phyloP scores from a whole-genome alignment of 2,113 vertebrate genomes.

The Heterocephalus glaber region DNA sequence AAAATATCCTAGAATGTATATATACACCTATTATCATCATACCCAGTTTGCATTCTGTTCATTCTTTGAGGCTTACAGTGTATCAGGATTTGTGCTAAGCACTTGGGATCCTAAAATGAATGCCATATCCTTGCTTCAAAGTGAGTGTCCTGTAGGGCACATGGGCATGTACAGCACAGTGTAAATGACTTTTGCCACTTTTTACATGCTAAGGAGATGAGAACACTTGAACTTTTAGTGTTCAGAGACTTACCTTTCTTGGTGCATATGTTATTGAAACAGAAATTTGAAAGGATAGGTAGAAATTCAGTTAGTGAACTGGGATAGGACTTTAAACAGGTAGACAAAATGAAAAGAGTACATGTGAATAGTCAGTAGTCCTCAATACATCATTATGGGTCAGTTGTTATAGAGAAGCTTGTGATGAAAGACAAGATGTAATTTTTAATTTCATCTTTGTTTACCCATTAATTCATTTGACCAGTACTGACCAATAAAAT shows the following conservation, averaged over 20 bases:
- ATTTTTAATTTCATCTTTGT: conserved; percentile 41
- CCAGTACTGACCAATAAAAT: not conserved
- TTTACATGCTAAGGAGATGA: not conserved
- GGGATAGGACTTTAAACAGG: not conserved
- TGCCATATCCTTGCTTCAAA: not conserved
- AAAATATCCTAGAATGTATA: not conserved
- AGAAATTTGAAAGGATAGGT: not conserved
- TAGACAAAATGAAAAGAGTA: not conserved
- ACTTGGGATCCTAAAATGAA: not conserved
- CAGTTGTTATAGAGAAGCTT: not conserved
- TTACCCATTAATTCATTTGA: not conserved
- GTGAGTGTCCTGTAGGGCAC: not conserved
- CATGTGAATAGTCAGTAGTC: not conserved
- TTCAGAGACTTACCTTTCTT: not conserved
- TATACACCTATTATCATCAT: not conserved
- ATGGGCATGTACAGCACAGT: not conserved
- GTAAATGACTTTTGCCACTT: not conserved
- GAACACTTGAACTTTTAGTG: not conserved
- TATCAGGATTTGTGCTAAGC: not conserved
- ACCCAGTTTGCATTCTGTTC: not conserved
- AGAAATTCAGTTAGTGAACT: not conserved
- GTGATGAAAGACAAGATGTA: not conserved
- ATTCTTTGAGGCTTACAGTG: not conserved
- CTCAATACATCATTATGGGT: not conserved
- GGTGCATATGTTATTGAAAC: not conserved